Evolutionary conservation across 2,888 invertebrate species (phyloP).

Genomic region (Phyllotreta striolata): DNA sequence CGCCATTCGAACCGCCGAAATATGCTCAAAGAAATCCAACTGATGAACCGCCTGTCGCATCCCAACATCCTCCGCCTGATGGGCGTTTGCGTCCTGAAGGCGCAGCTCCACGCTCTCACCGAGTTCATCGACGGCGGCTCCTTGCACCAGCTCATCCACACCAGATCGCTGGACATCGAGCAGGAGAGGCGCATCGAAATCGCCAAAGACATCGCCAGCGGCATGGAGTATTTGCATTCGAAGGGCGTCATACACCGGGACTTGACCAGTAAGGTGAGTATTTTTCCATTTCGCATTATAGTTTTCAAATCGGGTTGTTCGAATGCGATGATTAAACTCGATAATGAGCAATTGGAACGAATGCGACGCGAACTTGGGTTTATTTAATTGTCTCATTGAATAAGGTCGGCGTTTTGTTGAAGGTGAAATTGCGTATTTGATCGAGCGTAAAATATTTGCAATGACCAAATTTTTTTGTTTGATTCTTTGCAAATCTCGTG

Average conservation of each 20-base stretch:
- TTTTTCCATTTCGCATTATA: too few relatives aligned
- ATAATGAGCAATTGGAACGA: too few relatives aligned
- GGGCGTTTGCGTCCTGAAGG: slow-evolving; percentile 96
- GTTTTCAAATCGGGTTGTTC: too few relatives aligned
- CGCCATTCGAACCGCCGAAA: slow-evolving; percentile 92
- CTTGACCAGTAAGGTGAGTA: slow-evolving; percentile 87
- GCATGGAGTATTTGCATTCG: slow-evolving; percentile 93
- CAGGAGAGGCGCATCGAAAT: slow-evolving; percentile 83
- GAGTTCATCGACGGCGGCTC: slow-evolving; percentile 97
- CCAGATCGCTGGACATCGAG: slow-evolving; percentile 74
- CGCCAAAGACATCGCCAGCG: slow-evolving; percentile 87
- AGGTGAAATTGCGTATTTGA: slow-evolving; percentile 3
- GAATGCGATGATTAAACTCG: too few relatives aligned
- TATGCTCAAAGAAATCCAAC: slow-evolving; percentile 96
- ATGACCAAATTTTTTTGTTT: not conserved
- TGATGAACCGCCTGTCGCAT: slow-evolving; percentile 95
- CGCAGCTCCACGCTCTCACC: slow-evolving; percentile 93
- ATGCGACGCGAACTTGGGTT: too few relatives aligned
- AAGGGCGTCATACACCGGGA: slow-evolving; percentile 94
- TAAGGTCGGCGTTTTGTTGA: slow-evolving; percentile 5
- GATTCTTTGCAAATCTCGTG: not conserved
- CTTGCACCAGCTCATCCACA: slow-evolving; percentile 88
- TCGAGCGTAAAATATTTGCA: too few relatives aligned
- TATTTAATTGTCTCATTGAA: not conserved
- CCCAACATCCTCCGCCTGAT: slow-evolving; percentile 94